phyloP scores from a whole-genome alignment of 2,888 invertebrate genomes.

The Iselma pallidipennis region DNA sequence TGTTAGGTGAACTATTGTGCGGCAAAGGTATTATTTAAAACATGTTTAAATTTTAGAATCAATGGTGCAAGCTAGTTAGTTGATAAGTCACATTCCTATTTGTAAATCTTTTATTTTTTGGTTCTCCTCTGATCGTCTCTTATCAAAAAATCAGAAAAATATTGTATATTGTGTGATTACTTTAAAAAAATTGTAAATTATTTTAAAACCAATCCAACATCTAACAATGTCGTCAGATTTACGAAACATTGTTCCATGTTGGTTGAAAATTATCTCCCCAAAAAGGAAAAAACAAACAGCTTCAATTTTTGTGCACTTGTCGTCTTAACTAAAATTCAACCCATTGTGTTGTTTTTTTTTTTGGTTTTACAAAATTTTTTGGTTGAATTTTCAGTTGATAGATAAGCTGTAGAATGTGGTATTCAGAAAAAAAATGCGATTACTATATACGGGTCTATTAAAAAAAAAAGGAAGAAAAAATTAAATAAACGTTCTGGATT shows the following conservation, averaged over 20 bases:
- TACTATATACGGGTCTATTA: slow-evolving; percentile 53
- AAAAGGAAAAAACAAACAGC: slow-evolving; percentile 25
- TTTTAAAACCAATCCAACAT: slow-evolving; percentile 11
- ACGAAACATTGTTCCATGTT: slow-evolving; percentile 19
- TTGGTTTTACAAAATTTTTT: slow-evolving; percentile 1
- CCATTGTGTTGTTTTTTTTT: not conserved
- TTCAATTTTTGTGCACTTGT: slow-evolving; percentile 28
- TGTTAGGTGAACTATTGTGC: slow-evolving; percentile 32
- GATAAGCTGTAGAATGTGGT: slow-evolving; percentile 43
- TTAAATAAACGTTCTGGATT: slow-evolving; percentile 49
- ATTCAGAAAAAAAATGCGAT: slow-evolving; percentile 45
- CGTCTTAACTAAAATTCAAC: slow-evolving; percentile 17
- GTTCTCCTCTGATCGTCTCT: slow-evolving; percentile 24
- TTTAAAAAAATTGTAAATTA: slow-evolving; percentile 3
- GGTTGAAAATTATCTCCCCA: slow-evolving; percentile 15
- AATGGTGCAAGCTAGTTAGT: slow-evolving; percentile 51
- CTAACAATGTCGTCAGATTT: slow-evolving; percentile 18
- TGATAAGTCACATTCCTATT: slow-evolving; percentile 49
- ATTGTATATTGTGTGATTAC: slow-evolving; percentile 27
- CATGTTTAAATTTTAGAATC: slow-evolving; percentile 44
- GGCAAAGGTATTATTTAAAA: slow-evolving; percentile 39
- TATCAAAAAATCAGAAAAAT: slow-evolving; percentile 18
- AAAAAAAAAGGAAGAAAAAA: slow-evolving; percentile 14
- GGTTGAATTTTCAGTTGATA: slow-evolving; percentile 22
- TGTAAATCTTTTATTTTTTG: slow-evolving; percentile 36